Conservation (phyloP, 2,113 vertebrate genomes). For the Tor tambroides region DNA sequence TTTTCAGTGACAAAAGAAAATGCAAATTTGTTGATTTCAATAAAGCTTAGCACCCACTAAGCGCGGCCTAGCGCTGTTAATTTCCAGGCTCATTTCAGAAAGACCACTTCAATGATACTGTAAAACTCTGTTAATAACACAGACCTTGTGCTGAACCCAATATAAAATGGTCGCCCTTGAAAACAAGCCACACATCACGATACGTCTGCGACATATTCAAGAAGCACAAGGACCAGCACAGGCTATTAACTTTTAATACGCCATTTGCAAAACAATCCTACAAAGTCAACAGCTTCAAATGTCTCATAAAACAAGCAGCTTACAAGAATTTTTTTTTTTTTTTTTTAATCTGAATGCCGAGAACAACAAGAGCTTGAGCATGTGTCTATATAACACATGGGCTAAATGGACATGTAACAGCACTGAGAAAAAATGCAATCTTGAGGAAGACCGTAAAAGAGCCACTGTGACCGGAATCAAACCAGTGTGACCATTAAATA, state of each 20-base stretch:
- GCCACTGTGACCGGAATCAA: slow-evolving; percentile 30
- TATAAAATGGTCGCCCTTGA: slow-evolving; percentile 25
- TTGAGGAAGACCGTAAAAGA: background rate
- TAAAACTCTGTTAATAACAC: background rate
- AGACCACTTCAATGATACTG: background rate
- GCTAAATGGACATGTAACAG: slow-evolving; percentile 23
- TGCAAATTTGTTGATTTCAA: too few relatives aligned
- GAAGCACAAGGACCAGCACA: slow-evolving; percentile 19
- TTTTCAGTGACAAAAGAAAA: too few relatives aligned
- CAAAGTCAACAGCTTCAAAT: slow-evolving; percentile 42
- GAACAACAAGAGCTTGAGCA: background rate
- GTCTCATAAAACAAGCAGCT: slow-evolving; percentile 47
- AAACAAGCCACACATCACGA: background rate
- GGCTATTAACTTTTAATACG: slow-evolving; percentile 53
- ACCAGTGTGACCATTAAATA: slow-evolving; percentile 22
- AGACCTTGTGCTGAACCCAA: slow-evolving; percentile 43
- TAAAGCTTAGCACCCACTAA: background rate
- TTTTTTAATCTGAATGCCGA: background rate
- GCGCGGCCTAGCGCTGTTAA: background rate
- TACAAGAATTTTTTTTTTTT: background rate
- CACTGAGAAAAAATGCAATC: background rate
- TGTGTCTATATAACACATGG: background rate
- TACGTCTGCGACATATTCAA: background rate
- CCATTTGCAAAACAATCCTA: slow-evolving; percentile 54
- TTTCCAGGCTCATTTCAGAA: slow-evolving; percentile 5